Base-by-base conservation (phyloP, 2,797 vertebrate species). In the Neomorphus geoffroyi region DNA sequence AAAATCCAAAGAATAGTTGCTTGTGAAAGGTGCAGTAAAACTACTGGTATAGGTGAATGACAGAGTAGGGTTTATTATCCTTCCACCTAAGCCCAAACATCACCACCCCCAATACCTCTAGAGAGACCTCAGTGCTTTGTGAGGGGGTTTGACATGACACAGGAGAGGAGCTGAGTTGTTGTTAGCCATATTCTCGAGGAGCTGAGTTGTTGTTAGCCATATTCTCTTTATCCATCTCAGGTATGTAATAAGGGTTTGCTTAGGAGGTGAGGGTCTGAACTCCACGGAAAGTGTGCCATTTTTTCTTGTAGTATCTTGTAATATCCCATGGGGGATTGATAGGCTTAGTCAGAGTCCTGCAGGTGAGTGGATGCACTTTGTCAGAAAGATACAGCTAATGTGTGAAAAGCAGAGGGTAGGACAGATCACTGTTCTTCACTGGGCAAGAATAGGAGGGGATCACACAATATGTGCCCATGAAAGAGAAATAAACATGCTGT, bases 271-370 rank as follows among this genome's bases (percentile, higher is more conserved):
- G 18, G 11, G 16, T 66, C 33, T 83, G 58, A 79, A 74, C 39
- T 37, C 30, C 6, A 9, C 6, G 12, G 61, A 58, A 74, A 41
- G 45, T 0, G 7, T 22, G 24, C 3, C 2, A 3, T 28, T 73
- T 62, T 72, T 86, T 18, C 9, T 83, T 37, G 57, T 50, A 18
- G 5, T 39, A 10, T 51, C 50, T 86, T 61, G 28, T n/a, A 54
- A 65, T 21, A 37, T 5, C 65, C 17, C 22, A 11, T 23, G 26
- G 30, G 28, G 48, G 26, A 30, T 10, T 82, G 56, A 35, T 15
- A 57, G 65, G 33, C 27, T 64, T 58, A 58, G 45, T 70, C 8
- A 50, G 46, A 64, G 39, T 53, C 60, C 22, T 67, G 17, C 24
- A 56, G 33, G 26, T 32, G 6, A 50, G 18, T 7, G 18, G 12